phyloP scores from a whole-genome alignment of 2,113 vertebrate species.

The Labeo rohita region DNA sequence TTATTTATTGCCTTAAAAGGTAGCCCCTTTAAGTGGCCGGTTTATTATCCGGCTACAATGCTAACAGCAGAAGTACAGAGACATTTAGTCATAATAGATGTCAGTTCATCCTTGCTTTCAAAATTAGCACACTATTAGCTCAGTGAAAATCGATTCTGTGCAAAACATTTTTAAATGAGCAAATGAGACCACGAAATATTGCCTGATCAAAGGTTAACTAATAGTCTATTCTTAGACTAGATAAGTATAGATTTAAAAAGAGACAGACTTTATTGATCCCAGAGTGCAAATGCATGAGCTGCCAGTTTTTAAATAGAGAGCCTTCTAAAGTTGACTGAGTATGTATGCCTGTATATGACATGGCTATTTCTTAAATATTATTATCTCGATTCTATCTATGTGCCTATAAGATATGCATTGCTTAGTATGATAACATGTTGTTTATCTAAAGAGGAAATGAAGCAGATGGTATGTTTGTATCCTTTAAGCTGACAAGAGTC shows the following conservation, averaged over 20 bases:
- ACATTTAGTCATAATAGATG: constrained; percentile 13
- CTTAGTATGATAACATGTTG: neutral
- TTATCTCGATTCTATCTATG: neutral
- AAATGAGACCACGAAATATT: constrained; percentile 29
- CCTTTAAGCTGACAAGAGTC: constrained; percentile 5
- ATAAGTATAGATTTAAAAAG: constrained; percentile 12
- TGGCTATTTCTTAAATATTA: neutral
- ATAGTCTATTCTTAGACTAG: neutral
- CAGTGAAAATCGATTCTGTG: neutral
- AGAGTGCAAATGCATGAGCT: neutral
- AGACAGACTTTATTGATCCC: constrained; percentile 1
- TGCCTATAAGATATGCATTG: neutral
- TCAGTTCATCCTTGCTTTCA: constrained; percentile 3
- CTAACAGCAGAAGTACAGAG: neutral
- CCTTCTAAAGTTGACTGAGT: neutral
- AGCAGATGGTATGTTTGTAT: neutral
- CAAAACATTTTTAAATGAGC: constrained; percentile 1
- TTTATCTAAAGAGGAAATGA: neutral
- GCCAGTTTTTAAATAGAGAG: neutral
- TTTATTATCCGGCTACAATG: neutral
- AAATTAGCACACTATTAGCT: constrained; percentile 14
- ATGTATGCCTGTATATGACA: neutral
- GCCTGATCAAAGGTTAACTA: neutral
- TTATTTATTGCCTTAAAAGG: neutral
- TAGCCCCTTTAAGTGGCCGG: neutral